A percentile compares a stretch with the other conserved stretches of the same genome.
Evolutionary conservation across 2,888 invertebrate species (phyloP).

Genomic region (Endomychus coccineus): DNA sequence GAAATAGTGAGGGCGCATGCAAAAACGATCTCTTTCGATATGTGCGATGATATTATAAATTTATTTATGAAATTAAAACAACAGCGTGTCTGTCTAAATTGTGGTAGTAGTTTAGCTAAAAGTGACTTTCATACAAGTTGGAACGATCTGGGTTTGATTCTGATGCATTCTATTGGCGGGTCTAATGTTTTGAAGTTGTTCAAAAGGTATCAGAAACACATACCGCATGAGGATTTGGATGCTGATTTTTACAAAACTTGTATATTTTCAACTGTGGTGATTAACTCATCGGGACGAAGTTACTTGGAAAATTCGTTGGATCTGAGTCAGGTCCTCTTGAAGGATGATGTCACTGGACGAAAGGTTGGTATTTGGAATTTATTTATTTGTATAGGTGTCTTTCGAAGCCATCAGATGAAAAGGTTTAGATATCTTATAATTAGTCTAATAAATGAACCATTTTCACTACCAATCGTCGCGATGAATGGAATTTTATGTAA

Average conservation of each 20-base stretch:
- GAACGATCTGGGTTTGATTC: not conserved
- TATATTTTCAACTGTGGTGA: no score
- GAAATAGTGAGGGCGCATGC: not conserved
- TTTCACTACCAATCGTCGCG: no score
- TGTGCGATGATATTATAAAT: not conserved
- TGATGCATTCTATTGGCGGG: constrained; percentile 1
- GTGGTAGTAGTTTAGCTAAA: not conserved
- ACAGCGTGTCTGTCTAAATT: not conserved
- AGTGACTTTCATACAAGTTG: not conserved
- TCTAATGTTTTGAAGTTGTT: not conserved
- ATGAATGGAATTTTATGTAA: no score
- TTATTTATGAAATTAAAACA: not conserved
- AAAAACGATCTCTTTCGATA: not conserved
- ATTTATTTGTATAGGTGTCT: no score
- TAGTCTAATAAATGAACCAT: no score
- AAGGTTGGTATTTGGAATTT: no score
- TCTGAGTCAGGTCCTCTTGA: no score
- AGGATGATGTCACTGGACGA: not conserved
- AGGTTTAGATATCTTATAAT: no score
- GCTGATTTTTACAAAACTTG: not conserved
- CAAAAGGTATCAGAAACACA: not conserved
- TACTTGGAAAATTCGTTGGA: not conserved
- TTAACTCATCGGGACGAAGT: no score
- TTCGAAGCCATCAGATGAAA: no score
- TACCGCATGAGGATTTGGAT: not conserved